Conservation (phyloP, 1,140 invertebrate species). For the Drosophila arawakana region DNA sequence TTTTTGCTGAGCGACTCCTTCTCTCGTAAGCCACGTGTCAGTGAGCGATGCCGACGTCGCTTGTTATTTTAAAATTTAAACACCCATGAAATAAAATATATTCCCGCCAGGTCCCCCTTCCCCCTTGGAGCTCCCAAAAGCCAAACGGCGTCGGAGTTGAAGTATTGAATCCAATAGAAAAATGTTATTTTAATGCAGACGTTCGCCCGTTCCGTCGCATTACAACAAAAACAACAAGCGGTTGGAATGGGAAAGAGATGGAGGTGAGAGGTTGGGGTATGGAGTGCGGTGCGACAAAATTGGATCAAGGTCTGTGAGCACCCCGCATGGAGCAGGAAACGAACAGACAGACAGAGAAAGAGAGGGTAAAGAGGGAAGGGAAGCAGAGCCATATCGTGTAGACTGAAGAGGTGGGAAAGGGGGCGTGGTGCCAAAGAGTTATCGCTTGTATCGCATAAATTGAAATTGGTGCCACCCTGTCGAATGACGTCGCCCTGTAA, state of each 20-base stretch:
- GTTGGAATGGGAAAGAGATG: background rate
- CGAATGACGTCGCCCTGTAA: constrained; percentile 27
- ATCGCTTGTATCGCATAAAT: constrained; percentile 69
- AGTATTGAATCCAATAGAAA: constrained; percentile 79
- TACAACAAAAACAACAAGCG: constrained; percentile 34
- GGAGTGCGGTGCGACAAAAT: constrained; percentile 56
- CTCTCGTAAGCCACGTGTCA: constrained; percentile 63
- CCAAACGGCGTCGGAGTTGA: constrained; percentile 43
- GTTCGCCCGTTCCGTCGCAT: constrained; percentile 45
- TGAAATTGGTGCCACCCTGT: constrained; percentile 56
- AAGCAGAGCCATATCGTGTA: background rate
- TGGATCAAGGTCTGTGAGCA: constrained; percentile 66
- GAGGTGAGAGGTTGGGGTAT: background rate
- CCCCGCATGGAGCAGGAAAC: constrained; percentile 24
- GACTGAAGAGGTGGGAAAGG: background rate
- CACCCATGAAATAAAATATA: constrained; percentile 82
- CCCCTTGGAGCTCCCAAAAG: constrained; percentile 6
- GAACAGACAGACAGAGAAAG: constrained; percentile 6
- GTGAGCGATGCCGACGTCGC: constrained; percentile 59
- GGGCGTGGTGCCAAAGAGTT: constrained; percentile 50
- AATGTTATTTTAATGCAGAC: constrained; percentile 78
- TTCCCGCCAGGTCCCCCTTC: constrained; percentile 15
- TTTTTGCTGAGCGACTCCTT: constrained; percentile 7
- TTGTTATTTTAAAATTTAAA: constrained; percentile 83
- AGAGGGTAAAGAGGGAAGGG: background rate